Evolutionary conservation across 2,888 invertebrate species (phyloP).

Genomic region (Yponomeuta sedellus): DNA sequence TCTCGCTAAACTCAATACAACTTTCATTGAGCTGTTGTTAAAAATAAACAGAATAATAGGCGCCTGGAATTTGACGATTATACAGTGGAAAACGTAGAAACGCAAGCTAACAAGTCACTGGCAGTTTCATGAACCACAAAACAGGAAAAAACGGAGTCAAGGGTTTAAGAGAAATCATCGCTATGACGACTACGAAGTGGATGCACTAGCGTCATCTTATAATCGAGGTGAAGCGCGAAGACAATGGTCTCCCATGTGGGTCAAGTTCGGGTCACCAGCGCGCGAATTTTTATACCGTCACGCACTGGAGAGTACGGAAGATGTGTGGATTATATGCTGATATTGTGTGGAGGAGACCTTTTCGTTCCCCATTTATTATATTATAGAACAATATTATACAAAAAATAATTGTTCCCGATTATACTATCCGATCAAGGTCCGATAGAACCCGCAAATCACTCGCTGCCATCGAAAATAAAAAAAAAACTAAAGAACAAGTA

Average conservation of each 20-base stretch:
- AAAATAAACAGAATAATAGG: background rate
- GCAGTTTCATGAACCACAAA: background rate
- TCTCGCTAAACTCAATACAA: background rate
- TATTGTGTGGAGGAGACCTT: too few species aligned
- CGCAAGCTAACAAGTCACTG: background rate
- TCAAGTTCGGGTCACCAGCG: conserved; percentile 59
- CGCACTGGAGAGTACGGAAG: conserved; percentile 29
- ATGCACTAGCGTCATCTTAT: background rate
- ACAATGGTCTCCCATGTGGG: conserved; percentile 68
- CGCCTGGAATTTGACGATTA: background rate
- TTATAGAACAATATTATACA: too few species aligned
- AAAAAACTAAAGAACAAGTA: too few species aligned
- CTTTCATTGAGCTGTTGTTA: background rate
- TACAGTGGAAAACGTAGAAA: background rate
- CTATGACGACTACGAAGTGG: background rate
- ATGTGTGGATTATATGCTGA: background rate
- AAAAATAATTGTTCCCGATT: too few species aligned
- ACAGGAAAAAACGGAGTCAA: background rate
- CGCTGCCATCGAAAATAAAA: too few species aligned
- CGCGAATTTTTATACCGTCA: conserved; percentile 40
- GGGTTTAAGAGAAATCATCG: background rate
- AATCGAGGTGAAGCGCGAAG: conserved; percentile 28
- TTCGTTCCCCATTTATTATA: too few species aligned
- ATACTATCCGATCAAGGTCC: too few species aligned
- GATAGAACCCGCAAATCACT: too few species aligned